These are phyloP conservation scores for Aethina tumida DNA, from an alignment of 1,140 invertebrate species.

Conservation along the genomic window DNA sequence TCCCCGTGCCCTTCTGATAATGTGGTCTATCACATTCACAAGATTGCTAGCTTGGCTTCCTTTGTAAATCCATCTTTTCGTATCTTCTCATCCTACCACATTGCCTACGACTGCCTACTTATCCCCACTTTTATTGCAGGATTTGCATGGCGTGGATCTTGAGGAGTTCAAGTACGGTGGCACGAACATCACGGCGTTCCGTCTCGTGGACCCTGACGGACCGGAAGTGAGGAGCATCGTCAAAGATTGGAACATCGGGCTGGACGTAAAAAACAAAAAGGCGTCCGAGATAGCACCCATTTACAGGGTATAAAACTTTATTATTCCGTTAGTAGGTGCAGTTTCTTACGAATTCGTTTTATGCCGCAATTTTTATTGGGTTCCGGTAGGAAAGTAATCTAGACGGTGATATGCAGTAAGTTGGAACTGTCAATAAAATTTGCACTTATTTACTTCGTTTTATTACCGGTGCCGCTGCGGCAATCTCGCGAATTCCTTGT, in stretches of 20 bases:
- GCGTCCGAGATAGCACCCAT: slow-evolving; percentile 9
- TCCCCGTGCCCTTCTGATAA: too few relatives aligned
- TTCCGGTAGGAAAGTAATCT: too few relatives aligned
- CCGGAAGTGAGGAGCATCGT: slow-evolving; percentile 64
- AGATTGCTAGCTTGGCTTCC: too few relatives aligned
- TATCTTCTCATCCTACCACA: background rate
- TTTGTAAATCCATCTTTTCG: background rate
- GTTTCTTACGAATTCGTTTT: too few relatives aligned
- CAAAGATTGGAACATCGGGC: slow-evolving; percentile 56
- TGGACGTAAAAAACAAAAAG: slow-evolving; percentile 24
- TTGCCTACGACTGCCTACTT: background rate
- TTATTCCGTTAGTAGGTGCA: background rate
- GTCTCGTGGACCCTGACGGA: slow-evolving; percentile 69
- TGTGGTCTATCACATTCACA: too few relatives aligned
- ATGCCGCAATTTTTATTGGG: too few relatives aligned
- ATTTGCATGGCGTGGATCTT: slow-evolving; percentile 80
- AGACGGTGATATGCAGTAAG: too few relatives aligned
- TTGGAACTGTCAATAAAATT: too few relatives aligned
- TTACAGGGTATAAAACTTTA: slow-evolving; percentile 9
- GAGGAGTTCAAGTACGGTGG: slow-evolving; percentile 91
- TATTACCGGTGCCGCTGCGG: too few relatives aligned
- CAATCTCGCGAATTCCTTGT: too few relatives aligned
- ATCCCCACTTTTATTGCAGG: slow-evolving; percentile 42
- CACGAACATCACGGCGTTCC: slow-evolving; percentile 85
- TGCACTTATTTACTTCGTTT: too few relatives aligned